Evolutionary conservation across 37 sponge, comb jelly and placozoan species (phyloP).

Genomic region (Ephydatia muelleri): DNA sequence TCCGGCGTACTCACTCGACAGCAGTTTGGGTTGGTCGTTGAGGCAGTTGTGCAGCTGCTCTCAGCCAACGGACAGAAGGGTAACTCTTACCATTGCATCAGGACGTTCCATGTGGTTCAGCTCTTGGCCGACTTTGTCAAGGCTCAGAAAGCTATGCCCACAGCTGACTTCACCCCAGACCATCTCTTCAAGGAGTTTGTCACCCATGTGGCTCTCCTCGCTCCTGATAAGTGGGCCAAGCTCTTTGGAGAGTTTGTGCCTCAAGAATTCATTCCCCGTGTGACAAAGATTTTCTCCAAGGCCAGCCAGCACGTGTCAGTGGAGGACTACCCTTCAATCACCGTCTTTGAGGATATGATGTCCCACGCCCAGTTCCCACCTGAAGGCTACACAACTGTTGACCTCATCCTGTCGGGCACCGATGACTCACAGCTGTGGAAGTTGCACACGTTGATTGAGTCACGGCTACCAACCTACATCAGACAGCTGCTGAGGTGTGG

Average conservation of each 20-base stretch:
- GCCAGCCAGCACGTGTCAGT: not conserved
- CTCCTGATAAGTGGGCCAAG: conserved; percentile 56
- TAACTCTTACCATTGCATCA: conserved; percentile 82
- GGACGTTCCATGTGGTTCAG: conserved; percentile 84
- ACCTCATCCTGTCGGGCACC: conserved; percentile 17
- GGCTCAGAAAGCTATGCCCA: not conserved
- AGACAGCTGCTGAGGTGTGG: conserved; percentile 58
- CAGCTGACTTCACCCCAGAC: conserved; percentile 25
- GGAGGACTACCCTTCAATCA: not conserved
- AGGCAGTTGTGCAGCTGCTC: conserved; percentile 58
- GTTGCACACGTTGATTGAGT: conserved; percentile 55
- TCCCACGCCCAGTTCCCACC: conserved; percentile 48
- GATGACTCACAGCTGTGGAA: conserved; percentile 54
- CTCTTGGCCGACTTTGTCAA: conserved; percentile 54
- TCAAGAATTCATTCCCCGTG: conserved; percentile 52
- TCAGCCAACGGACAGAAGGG: conserved; percentile 72
- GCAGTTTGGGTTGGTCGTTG: conserved; percentile 65
- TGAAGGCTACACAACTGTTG: conserved; percentile 43
- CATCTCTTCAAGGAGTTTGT: conserved; percentile 53
- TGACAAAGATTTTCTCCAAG: conserved; percentile 31
- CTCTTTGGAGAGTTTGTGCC: conserved; percentile 80
- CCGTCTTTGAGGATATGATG: conserved; percentile 23
- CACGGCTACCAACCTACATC: conserved; percentile 66
- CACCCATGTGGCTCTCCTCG: conserved; percentile 8
- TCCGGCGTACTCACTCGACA: not conserved